Conservation (phyloP, 2,113 vertebrate genomes). For the Onychostoma macrolepis region DNA sequence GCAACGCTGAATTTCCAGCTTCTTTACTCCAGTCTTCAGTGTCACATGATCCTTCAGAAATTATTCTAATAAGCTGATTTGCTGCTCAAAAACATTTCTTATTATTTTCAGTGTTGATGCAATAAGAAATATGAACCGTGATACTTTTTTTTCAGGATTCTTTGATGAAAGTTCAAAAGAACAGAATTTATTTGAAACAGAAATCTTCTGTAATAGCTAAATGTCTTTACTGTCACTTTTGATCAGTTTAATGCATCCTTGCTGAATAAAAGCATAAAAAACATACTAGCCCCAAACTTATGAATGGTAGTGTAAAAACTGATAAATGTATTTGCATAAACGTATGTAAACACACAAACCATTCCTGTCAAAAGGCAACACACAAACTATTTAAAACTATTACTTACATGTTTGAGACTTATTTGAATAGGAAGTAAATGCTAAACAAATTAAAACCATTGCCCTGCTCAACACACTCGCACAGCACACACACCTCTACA, state of each 20-base stretch:
- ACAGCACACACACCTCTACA: slow-evolving; percentile 37
- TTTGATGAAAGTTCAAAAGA: neutral
- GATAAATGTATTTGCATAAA: neutral
- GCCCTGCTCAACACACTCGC: slow-evolving; percentile 35
- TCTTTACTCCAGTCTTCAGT: neutral
- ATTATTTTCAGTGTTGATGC: neutral
- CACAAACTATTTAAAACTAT: neutral
- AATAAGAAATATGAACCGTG: no score
- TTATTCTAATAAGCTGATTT: neutral
- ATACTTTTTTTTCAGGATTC: neutral
- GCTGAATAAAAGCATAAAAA: neutral
- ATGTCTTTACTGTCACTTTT: neutral
- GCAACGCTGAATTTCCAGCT: neutral
- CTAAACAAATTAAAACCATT: neutral
- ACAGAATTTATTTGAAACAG: neutral
- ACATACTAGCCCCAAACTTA: neutral
- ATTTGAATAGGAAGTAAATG: neutral
- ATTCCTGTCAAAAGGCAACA: neutral
- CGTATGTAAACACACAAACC: neutral
- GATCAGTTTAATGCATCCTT: neutral
- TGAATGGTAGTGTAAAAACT: neutral
- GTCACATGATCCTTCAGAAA: neutral
- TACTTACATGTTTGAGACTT: neutral
- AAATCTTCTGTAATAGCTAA: neutral
- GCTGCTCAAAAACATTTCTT: neutral